Conservation (phyloP, 2,113 vertebrate genomes). For the Xenopus tropicalis region UCB_Xtro_10.0 CM004448.2:141349501-141350000, state of each 20-base stretch:
- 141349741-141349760: slow-evolving; percentile 33
- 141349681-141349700: slow-evolving; percentile 8
- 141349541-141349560: too few relatives aligned
- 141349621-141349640: not conserved
- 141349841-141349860: not conserved
- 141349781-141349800: slow-evolving; percentile 26
- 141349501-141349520: too few relatives aligned
- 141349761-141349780: slow-evolving; percentile 24
- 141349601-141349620: not conserved
- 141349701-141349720: slow-evolving; percentile 25
- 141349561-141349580: too few relatives aligned
- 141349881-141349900: slow-evolving; percentile 29
- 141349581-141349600: not conserved
- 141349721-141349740: slow-evolving; percentile 18
- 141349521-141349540: too few relatives aligned
- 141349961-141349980: slow-evolving; percentile 31
- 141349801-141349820: slow-evolving; percentile 35
- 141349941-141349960: slow-evolving; percentile 19
- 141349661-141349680: not conserved
- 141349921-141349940: slow-evolving; percentile 18
- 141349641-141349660: not conserved
- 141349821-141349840: slow-evolving; percentile 26
- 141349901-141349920: slow-evolving; percentile 21
- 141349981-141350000: slow-evolving; percentile 37
- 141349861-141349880: slow-evolving; percentile 25